Evolutionary conservation across 2,113 vertebrate species (phyloP).

Genomic region (Morone saxatilis): DNA sequence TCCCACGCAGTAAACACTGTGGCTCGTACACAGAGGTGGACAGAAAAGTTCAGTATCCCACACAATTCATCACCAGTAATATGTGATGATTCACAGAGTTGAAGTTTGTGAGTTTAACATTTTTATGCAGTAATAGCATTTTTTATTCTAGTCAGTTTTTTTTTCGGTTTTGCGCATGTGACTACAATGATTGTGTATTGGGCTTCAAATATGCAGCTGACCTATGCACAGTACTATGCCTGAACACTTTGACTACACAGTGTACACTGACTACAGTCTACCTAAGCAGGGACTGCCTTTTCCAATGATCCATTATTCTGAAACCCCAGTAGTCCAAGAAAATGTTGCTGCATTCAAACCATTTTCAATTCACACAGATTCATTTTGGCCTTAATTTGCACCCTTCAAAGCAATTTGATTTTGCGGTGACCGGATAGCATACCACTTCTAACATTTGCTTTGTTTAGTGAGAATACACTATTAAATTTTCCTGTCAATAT

Average conservation of each 20-base stretch:
- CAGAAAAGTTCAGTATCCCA: background rate
- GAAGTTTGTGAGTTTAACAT: background rate
- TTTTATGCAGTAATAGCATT: background rate
- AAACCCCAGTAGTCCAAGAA: no score
- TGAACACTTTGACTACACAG: no score
- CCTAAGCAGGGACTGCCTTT: no score
- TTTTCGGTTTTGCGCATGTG: no score
- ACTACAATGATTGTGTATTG: background rate
- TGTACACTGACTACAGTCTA: no score
- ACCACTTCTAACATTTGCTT: background rate
- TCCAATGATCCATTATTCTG: no score
- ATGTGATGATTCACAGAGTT: background rate
- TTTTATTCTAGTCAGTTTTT: background rate
- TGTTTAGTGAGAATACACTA: background rate
- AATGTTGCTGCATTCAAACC: background rate
- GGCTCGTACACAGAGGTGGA: background rate
- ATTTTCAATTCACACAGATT: background rate
- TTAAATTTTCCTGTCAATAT: background rate
- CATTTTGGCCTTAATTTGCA: background rate
- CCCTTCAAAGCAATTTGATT: background rate
- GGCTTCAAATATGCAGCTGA: background rate
- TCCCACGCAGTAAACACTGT: slow-evolving; percentile 28
- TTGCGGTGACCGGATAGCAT: background rate
- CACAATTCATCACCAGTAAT: background rate
- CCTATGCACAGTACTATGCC: background rate